These are phyloP conservation scores for Pampusana beccarii DNA, from an alignment of 2,113 vertebrate genomes.

Conservation along the genomic window DNA sequence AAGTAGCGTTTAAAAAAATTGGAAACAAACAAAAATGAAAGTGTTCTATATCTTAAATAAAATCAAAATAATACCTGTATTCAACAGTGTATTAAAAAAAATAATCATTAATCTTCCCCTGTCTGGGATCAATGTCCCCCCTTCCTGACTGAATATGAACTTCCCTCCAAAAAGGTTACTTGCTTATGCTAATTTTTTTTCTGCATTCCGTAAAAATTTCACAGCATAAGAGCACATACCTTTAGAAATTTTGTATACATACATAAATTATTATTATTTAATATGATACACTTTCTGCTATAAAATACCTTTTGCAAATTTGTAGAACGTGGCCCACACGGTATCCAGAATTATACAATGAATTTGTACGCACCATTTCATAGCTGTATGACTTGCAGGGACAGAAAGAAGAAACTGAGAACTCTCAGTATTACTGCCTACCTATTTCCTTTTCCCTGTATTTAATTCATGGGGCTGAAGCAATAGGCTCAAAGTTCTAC, in stretches of 20 bases:
- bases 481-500: not conserved
- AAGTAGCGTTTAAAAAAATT: not conserved
- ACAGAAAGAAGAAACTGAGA: not conserved
- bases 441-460: not conserved
- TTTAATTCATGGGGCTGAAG: not conserved
- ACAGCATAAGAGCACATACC: not conserved
- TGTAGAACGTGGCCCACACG: not conserved
- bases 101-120: not conserved
- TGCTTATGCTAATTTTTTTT: not conserved
- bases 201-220: not conserved
- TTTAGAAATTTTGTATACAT: not conserved
- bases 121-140: not conserved
- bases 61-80: not conserved
- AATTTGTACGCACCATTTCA: not conserved
- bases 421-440: not conserved
- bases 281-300: not conserved
- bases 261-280: not conserved
- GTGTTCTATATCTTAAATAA: not conserved
- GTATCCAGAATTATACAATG: not conserved
- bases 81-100: not conserved
- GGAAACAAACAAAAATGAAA: not conserved
- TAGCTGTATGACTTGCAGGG: not conserved
- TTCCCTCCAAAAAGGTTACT: not conserved
- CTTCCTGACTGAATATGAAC: not conserved
- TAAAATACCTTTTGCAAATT: not conserved